phyloP scores from a whole-genome alignment of 2,888 invertebrate species.

The Drosophila merina region DNA sequence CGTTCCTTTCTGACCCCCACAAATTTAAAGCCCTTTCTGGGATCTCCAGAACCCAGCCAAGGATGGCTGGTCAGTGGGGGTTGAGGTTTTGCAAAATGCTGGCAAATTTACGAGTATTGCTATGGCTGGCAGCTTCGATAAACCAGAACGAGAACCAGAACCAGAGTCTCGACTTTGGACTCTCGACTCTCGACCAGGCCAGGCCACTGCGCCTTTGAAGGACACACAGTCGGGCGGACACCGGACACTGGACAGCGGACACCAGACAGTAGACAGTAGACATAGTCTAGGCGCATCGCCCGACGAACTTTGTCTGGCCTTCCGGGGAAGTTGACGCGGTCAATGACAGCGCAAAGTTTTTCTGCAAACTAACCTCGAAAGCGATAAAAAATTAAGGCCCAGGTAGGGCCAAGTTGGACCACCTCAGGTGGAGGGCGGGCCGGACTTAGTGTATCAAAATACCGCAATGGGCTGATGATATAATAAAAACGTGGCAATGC shows the following conservation, averaged over 20 bases:
- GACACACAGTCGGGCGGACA: conserved; percentile 44
- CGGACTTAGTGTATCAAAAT: conserved; percentile 66
- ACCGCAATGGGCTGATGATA: conserved; percentile 74
- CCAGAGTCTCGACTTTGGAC: conserved; percentile 38
- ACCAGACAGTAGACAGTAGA: not conserved
- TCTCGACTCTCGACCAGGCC: conserved; percentile 21
- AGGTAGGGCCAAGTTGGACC: conserved; percentile 2
- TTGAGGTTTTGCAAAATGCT: conserved; percentile 37
- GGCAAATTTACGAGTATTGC: conserved; percentile 76
- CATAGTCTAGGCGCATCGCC: conserved; percentile 23
- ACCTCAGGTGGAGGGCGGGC: not conserved
- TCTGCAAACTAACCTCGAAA: conserved; percentile 71
- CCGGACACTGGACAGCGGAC: conserved; percentile 36
- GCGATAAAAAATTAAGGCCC: conserved; percentile 76
- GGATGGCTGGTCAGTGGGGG: conserved; percentile 30
- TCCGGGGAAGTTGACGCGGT: conserved; percentile 49
- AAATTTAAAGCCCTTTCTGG: conserved; percentile 70
- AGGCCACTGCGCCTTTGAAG: conserved; percentile 60
- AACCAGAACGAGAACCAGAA: conserved; percentile 67
- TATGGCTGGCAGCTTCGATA: conserved; percentile 74
- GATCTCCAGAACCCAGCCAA: conserved; percentile 20
- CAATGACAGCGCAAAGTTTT: conserved; percentile 78
- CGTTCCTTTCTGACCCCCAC: conserved; percentile 47
- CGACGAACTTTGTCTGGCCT: conserved; percentile 22
- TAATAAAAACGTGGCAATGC: conserved; percentile 70